Conservation (phyloP, 1,140 invertebrate genomes). For the Drosophila novamexicana region DNA sequence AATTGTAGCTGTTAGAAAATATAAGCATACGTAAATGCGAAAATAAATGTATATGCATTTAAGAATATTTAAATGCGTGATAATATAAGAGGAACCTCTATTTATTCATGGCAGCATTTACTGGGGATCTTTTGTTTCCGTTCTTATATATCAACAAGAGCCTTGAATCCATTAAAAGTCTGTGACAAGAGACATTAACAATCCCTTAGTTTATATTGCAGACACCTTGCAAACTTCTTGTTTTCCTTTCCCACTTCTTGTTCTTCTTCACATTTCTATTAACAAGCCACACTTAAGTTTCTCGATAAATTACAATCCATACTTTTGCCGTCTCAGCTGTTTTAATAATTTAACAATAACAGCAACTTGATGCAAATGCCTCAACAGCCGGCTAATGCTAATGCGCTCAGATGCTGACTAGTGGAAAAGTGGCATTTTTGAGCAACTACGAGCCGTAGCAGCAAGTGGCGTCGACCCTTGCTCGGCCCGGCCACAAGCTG, state of each 20-base stretch:
- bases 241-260: not conserved
- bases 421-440: slow-evolving; percentile 30
- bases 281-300: not conserved
- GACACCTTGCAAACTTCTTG: not conserved
- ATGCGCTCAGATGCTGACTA: slow-evolving; percentile 31
- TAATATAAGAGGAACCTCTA: too few species aligned
- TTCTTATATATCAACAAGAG: too few species aligned
- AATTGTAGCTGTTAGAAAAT: not conserved
- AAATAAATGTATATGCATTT: too few species aligned
- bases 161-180: too few species aligned
- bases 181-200: too few species aligned
- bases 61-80: too few species aligned
- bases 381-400: slow-evolving; percentile 11
- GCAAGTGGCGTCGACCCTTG: slow-evolving; percentile 14
- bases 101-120: too few species aligned
- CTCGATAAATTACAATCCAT: slow-evolving; percentile 27
- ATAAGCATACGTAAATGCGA: too few species aligned
- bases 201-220: too few species aligned
- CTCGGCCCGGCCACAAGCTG: not conserved
- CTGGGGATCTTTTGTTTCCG: too few species aligned
- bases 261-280: not conserved
- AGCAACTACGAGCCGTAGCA: slow-evolving; percentile 3
- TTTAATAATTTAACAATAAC: slow-evolving; percentile 48
- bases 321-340: slow-evolving; percentile 28
- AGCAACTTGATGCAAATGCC: slow-evolving; percentile 42